These are phyloP conservation scores for Myotis lucifugus DNA, from an alignment of 2,113 vertebrate species.

Conservation along the genomic window DNA sequence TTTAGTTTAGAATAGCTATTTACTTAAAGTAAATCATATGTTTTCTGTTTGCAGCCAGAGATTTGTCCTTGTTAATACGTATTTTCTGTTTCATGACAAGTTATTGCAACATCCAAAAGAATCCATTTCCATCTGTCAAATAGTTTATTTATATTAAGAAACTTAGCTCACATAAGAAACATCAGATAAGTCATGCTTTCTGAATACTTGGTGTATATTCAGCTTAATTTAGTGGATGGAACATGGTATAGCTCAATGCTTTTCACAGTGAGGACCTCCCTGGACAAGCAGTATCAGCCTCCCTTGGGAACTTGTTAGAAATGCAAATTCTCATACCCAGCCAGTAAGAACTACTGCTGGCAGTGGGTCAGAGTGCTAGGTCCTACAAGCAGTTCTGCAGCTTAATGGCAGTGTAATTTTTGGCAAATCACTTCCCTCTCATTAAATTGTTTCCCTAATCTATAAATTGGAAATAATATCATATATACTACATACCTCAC, in stretches of 20 bases:
- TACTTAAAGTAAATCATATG: slow-evolving; percentile 50
- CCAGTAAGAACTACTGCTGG: background rate
- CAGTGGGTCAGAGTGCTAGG: background rate
- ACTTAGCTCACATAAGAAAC: background rate
- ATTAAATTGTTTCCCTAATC: slow-evolving; percentile 30
- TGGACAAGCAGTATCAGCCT: background rate
- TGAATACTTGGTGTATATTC: slow-evolving; percentile 28
- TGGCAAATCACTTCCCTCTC: background rate
- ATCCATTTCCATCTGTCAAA: slow-evolving; percentile 45
- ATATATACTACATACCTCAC: background rate
- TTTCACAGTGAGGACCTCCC: background rate
- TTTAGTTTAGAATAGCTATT: slow-evolving; percentile 38
- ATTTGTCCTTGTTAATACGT: slow-evolving; percentile 58
- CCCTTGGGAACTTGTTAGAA: slow-evolving; percentile 17
- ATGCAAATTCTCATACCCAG: background rate
- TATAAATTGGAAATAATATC: slow-evolving; percentile 27
- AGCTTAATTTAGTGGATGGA: background rate
- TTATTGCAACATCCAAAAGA: slow-evolving; percentile 60
- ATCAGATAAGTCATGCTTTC: slow-evolving; percentile 29
- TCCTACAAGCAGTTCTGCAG: slow-evolving; percentile 5
- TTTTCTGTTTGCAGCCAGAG: slow-evolving; percentile 57
- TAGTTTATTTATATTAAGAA: slow-evolving; percentile 65
- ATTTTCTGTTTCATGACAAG: slow-evolving; percentile 54
- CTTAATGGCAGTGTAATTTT: slow-evolving; percentile 24
- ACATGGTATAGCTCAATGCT: background rate